Evolutionary conservation across 1,140 invertebrate genomes (phyloP), one percentile per base, ranked within the genome.

Genomic region (Grapholita molesta): DNA sequence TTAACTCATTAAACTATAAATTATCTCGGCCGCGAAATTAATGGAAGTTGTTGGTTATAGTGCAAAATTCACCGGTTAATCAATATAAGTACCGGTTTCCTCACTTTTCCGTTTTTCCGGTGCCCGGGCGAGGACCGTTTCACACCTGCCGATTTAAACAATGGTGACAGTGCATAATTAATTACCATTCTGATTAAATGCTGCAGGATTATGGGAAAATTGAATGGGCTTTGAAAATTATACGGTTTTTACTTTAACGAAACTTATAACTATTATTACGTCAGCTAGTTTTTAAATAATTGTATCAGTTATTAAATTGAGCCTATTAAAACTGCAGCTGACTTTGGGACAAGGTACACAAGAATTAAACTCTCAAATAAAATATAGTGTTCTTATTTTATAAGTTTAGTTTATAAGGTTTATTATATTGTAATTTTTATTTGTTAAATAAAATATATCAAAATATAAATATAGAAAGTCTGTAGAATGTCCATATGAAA

Each of bases 21-120:
- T 30, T 25, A 3, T 61, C 55, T 61, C 74, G 75, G 77, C 75
- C 74, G 76, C 80, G 73, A 82, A 81, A 85, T 86, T 78, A 84
- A 84, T 84, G 79, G 76, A 30, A 21, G 42, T 30, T 70, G 9
- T 12, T 24, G 24, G n/a, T 57, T 57, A 57, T 57, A 23, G 53
- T 12, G 3, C 28, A 25, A 71, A 71, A 70, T 74, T 73, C 72
- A 71, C 70, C 70, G 66, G 64, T 53, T 71, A 70, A 67, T 64
- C 71, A 67, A 74, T 75, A 73, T 74, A 66, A 57, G 64, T 72
- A 73, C 69, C 70, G 52, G 55, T 52, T 73, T 75, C 70, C 70
- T 69, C 69, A 68, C 71, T 76, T 75, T 74, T 70, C 64, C 64
- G 64, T 48, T 21, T 21, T 48, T 48, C 42, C 55, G 71, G 67